Evolutionary conservation across 1,140 invertebrate genomes (phyloP).

Genomic region (Gyrodactylus bullatarudis): DNA sequence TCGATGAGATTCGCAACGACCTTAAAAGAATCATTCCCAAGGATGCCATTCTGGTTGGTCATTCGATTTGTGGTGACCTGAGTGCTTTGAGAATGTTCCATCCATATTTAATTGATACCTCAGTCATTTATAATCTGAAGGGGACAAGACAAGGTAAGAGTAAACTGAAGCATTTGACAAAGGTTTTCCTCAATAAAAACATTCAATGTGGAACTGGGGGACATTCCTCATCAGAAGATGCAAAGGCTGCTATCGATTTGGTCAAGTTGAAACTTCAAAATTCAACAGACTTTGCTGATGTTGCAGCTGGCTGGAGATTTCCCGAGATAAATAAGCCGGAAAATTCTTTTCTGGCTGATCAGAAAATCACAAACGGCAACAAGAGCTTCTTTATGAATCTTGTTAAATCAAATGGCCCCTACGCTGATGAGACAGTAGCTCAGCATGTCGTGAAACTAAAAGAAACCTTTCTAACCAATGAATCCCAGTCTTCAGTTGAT

Average conservation of each 20-base stretch:
- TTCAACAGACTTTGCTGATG: not conserved
- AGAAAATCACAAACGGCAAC: not conserved
- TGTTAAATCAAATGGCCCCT: not conserved
- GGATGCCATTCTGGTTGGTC: not conserved
- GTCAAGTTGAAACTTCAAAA: not conserved
- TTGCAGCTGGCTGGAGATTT: not conserved
- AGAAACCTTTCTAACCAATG: not conserved
- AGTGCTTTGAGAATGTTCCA: not conserved
- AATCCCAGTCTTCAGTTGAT: not conserved
- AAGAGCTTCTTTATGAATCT: not conserved
- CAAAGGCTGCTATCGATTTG: not conserved
- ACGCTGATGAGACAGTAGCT: not conserved
- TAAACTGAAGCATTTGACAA: not conserved
- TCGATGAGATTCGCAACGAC: not conserved
- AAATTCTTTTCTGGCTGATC: not conserved
- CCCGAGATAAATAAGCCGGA: not conserved
- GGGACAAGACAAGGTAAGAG: not conserved
- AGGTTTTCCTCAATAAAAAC: not conserved
- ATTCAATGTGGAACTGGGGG: not conserved
- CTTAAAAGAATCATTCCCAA: not conserved
- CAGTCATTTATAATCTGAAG: not conserved
- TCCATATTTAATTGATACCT: not conserved
- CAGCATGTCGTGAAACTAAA: not conserved
- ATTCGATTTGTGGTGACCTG: not conserved
- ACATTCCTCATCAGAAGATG: not conserved